Conservation (phyloP, 2,888 invertebrate genomes). For the Sinhomidia bicolor region DNA sequence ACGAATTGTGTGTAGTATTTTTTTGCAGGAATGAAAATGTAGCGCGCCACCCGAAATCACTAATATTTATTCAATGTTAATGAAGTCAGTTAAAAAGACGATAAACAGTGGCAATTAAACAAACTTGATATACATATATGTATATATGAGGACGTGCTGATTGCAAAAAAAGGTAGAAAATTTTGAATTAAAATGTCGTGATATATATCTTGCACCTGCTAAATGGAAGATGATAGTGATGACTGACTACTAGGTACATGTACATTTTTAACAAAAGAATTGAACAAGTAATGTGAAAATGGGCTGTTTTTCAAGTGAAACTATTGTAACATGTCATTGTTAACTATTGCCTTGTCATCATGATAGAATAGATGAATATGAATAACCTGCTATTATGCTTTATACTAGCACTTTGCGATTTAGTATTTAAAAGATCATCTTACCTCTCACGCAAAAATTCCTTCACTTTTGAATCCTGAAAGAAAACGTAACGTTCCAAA, state of each 20-base stretch:
- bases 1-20: no score
- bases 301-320: no score
- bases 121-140: background rate
- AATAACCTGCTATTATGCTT: background rate
- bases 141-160: no score
- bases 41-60: background rate
- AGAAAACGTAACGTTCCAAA: no score
- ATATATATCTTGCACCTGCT: constrained; percentile 17
- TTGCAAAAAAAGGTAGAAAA: background rate
- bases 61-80: constrained; percentile 11
- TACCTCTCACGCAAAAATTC: constrained; percentile 42
- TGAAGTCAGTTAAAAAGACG: constrained; percentile 11
- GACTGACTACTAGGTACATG: background rate
- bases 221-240: background rate
- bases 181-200: background rate
- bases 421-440: background rate
- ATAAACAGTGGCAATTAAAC: background rate
- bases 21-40: background rate
- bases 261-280: no score
- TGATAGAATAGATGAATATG: no score
- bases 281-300: no score
- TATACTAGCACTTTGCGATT: background rate
- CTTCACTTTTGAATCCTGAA: background rate
- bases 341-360: no score
- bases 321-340: no score